Percentiles rank a stretch among this genome's conserved stretches.
phyloP scores from a whole-genome alignment of 2,113 vertebrate species.

The Sakesphorus luctuosus region DNA sequence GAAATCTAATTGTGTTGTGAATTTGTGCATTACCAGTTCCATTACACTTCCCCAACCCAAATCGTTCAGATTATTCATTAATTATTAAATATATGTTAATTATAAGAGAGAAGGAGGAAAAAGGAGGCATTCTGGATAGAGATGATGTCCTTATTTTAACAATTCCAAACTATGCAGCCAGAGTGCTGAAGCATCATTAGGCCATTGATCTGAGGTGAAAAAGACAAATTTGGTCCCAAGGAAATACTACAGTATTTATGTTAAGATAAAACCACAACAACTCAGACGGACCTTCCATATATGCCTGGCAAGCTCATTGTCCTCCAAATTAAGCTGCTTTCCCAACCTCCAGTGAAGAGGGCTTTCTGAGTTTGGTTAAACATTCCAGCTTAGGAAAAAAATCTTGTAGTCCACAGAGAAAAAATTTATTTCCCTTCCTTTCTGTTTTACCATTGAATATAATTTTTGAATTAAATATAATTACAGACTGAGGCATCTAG shows the following conservation, averaged over 20 bases:
- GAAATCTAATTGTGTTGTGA: neutral
- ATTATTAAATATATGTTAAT: neutral
- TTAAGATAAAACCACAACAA: constrained; percentile 21
- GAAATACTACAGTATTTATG: neutral
- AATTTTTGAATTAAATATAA: constrained; percentile 60
- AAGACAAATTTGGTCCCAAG: constrained; percentile 21
- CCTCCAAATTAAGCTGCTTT: constrained; percentile 48
- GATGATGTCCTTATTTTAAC: neutral
- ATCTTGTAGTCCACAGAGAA: constrained; percentile 22
- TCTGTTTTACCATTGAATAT: constrained; percentile 53
- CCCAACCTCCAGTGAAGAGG: neutral
- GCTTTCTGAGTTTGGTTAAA: constrained; percentile 18
- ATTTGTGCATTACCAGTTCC: neutral
- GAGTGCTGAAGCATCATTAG: neutral
- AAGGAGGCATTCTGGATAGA: neutral
- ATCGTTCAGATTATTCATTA: neutral
- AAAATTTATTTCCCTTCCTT: constrained; percentile 36
- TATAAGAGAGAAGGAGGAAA: neutral
- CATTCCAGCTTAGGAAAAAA: neutral
- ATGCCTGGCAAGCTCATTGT: neutral
- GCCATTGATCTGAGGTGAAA: neutral
- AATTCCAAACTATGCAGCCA: neutral
- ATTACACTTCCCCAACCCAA: neutral
- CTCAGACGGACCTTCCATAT: neutral
- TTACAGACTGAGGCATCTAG: constrained; percentile 23